These are phyloP conservation scores for Staurois parvus DNA, from an alignment of 2,797 vertebrate genomes.

Conservation along the genomic window DNA sequence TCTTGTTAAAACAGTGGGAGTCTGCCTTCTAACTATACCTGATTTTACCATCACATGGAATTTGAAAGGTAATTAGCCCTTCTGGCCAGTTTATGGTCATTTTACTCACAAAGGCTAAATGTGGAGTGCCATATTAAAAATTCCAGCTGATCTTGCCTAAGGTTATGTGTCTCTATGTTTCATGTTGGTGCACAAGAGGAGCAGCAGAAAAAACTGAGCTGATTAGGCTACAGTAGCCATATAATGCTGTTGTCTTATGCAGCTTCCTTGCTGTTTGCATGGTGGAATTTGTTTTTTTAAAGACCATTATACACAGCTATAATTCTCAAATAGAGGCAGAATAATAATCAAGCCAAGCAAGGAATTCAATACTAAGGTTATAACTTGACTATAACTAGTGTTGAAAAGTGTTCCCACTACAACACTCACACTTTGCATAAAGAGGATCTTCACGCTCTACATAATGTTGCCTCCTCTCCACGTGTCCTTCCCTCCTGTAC, in stretches of 20 bases:
- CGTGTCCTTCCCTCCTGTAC: too few species aligned
- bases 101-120: conserved; percentile 80
- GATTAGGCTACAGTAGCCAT: conserved; percentile 71
- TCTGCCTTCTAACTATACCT: conserved; percentile 74
- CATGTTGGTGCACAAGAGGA: conserved; percentile 65
- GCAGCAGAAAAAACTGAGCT: conserved; percentile 68
- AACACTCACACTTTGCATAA: too few species aligned
- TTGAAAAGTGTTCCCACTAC: too few species aligned
- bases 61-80: conserved; percentile 82
- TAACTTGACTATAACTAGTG: too few species aligned
- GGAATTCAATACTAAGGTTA: conserved; percentile 10
- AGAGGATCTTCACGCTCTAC: too few species aligned
- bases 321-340: conserved; percentile 71
- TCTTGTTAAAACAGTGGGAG: conserved; percentile 82
- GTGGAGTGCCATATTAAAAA: conserved; percentile 78
- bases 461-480: too few species aligned
- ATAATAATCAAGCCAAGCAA: conserved; percentile 69
- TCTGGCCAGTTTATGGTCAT: conserved; percentile 77
- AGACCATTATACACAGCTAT: conserved; percentile 74
- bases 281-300: conserved; percentile 74
- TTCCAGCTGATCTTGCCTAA: conserved; percentile 72
- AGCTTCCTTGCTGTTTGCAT: conserved; percentile 70
- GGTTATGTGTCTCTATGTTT: conserved; percentile 73
- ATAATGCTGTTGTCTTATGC: conserved; percentile 70
- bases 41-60: conserved; percentile 78